Evolutionary conservation across 2,888 invertebrate species (phyloP).

Genomic region (Dryobota labecula): DNA sequence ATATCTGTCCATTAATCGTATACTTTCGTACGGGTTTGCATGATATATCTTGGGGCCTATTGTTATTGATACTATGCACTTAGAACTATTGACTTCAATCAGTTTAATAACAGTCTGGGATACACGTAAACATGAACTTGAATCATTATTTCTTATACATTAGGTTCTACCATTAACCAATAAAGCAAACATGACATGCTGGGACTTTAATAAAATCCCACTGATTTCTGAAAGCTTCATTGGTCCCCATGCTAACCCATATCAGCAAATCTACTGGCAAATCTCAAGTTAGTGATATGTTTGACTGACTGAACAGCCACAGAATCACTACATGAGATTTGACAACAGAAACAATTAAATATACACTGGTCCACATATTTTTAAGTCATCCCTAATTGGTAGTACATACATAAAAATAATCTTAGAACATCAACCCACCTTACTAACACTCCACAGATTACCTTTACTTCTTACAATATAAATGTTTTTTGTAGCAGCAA

Average conservation of each 20-base stretch:
- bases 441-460: constrained; percentile 25
- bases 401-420: neutral
- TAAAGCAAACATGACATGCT: neutral
- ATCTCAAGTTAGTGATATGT: neutral
- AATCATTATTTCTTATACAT: neutral
- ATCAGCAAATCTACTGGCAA: constrained; percentile 6
- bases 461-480: constrained; percentile 30
- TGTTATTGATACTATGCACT: constrained; percentile 1
- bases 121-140: neutral
- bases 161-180: neutral
- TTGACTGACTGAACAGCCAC: constrained; percentile 6
- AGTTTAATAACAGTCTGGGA: constrained; percentile 13
- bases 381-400: constrained; percentile 10
- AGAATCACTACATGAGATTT: neutral
- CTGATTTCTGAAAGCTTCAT: neutral
- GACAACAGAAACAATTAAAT: constrained; percentile 1
- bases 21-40: constrained; percentile 20
- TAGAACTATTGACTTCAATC: neutral
- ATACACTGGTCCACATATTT: neutral
- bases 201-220: neutral
- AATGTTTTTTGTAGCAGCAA: constrained; percentile 93
- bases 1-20: constrained; percentile 8
- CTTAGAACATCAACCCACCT: neutral
- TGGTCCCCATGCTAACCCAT: neutral
- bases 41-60: constrained; percentile 14